phyloP scores from a whole-genome alignment of 2,113 vertebrate genomes.

The Lagenorhynchus albirostris region DNA sequence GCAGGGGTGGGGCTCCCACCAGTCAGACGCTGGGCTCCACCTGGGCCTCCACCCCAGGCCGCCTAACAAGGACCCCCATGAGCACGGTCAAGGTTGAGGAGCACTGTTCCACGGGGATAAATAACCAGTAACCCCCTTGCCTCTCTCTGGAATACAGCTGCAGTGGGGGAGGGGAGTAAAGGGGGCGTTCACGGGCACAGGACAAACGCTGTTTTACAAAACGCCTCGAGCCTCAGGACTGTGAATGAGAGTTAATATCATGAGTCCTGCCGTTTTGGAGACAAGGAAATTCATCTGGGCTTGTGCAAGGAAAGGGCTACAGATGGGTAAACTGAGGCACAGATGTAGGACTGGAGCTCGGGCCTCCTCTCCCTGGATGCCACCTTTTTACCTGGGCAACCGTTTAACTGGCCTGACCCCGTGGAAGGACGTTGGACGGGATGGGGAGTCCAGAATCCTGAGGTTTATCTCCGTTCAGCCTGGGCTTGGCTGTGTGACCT shows the following conservation, averaged over 20 bases:
- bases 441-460: not conserved
- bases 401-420: not conserved
- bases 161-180: not conserved
- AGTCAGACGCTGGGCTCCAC: too few species aligned
- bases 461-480: not conserved
- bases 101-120: not conserved
- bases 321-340: not conserved
- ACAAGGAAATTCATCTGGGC: not conserved
- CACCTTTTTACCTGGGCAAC: too few species aligned
- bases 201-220: not conserved
- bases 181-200: fast-evolving
- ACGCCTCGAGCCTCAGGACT: fast-evolving
- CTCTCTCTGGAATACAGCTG: not conserved
- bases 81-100: not conserved
- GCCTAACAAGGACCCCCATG: not conserved
- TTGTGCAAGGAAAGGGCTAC: not conserved
- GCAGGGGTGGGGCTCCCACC: not conserved
- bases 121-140: fast-evolving
- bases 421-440: not conserved
- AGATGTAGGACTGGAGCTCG: not conserved
- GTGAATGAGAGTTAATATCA: fast-evolving
- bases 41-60: too few species aligned
- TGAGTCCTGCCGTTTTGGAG: not conserved
- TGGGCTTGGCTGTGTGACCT: not conserved
- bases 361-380: not conserved